phyloP scores from a whole-genome alignment of 1,140 invertebrate species.

The Meloidogyne hapla region DNA sequence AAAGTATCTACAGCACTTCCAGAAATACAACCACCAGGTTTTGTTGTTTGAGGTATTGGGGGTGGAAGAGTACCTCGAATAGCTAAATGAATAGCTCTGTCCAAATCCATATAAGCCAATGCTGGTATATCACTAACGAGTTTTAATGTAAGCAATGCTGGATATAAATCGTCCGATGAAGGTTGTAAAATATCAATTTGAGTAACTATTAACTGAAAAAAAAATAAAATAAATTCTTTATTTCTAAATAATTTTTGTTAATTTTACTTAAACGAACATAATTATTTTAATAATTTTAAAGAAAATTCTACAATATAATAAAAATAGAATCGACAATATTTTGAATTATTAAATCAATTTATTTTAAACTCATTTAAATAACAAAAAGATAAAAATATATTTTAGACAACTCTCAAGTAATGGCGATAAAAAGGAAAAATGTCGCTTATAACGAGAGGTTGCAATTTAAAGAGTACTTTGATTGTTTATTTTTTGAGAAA shows the following conservation, averaged over 20 bases:
- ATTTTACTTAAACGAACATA: no score
- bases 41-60: neutral
- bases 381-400: no score
- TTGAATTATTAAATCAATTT: neutral
- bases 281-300: no score
- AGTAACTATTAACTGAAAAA: conserved; percentile 3
- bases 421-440: no score
- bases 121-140: conserved; percentile 12
- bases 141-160: conserved; percentile 8
- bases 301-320: no score
- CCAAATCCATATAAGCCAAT: neutral
- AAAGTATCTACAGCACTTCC: neutral
- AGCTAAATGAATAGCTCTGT: conserved; percentile 9
- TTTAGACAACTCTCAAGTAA: no score
- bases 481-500: no score
- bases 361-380: neutral
- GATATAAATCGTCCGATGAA: conserved; percentile 8
- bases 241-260: no score
- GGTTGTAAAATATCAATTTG: neutral
- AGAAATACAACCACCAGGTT: neutral
- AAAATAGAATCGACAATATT: no score
- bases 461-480: no score
- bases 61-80: conserved; percentile 11
- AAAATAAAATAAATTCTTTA: no score
- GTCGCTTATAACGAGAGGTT: no score